Evolutionary conservation across 2,797 vertebrate species (phyloP), one percentile per base, ranked within the genome.

Genomic region (Notolabrus celidotus): DNA sequence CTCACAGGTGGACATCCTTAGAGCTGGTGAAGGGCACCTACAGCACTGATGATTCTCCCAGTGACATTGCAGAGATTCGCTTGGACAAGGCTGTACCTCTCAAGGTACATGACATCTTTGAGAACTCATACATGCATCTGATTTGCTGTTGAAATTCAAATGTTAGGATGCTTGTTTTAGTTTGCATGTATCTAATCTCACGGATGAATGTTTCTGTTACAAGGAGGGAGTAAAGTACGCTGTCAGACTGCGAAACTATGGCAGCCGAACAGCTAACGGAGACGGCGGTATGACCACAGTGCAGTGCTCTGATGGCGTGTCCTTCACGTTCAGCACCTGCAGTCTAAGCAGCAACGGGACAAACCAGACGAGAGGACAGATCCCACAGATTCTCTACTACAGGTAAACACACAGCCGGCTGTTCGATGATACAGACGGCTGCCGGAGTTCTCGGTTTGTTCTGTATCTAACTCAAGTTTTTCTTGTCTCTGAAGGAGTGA

Each of bases 261-360:
- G 98, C 57, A 99, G 98, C 79, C 95, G 98, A 11, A 99, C 98
- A n/a, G 98, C 98, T 55, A 99, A 99, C 56, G 98, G 98, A 5
- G 98, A 99, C 45, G 98, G 98, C 66, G 98, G 98, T n/a, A 98
- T 99, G 94, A 99, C 97, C 56, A 99, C 98, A 1, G 96, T 99
- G 31, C 98, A 98, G 85, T 99, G 98, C 86, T 95, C 97, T 0
- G 98, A 99, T 49, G 96, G 97, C 1, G 96, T 99, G n/a, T 95
- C 96, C 0, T 99, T 99, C 81, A 99, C 97, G 0, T 99, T 99
- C 83, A 99, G 98, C 79, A 99, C 98, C 0, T 99, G 98, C 72
- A 99, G 97, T 86, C 88, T 99, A 86, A 99, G 98, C 85, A 99
- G 98, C 89, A 99, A 99, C 16, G 98, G 98, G 71, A 99, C 98